Evolutionary conservation across 92 coral and sea anemone genomes (phyloP), one percentile per base, ranked within the genome.

Genomic region (Desmophyllum pertusum): DNA sequence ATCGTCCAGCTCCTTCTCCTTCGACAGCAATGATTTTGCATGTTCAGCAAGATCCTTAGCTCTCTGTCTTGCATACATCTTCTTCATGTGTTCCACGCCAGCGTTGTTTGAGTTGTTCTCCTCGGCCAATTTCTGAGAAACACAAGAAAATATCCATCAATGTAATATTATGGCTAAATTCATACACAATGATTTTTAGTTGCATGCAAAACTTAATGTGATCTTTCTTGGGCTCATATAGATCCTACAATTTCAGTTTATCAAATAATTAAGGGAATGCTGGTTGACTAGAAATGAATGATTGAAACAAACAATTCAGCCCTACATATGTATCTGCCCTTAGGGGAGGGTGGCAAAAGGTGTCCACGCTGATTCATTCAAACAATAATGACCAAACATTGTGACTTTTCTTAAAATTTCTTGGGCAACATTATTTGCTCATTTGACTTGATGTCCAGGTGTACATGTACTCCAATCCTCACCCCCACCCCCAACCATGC

Each of bases 41-140:
- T 95, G 98, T 51, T 97, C 99, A 18, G 99, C 99, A 18, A 97
- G 91, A 79, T 97, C 99, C 71, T 93, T 94, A 27, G 99, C 99
- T 77, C 99, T 88, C 78, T 97, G 98, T 37, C 93, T 84, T 51
- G 95, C 99, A 91, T 94, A 94, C 88, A 95, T 81, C 53, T 86
- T 94, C 90, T 94, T 97, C 57, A 94, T 84, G 80, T 97, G 95
- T 45, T 95, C 98, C n/a, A 92, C 94, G 5, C 92, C 96, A 72
- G 92, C 89, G 46, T 75, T 90, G 57, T 86, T 88, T 38, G 93
- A 90, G 35, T 69, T 90, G 65, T 77, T 85, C n/a, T 83, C 89
- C 35, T 85, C 90, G 36, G 85, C 93, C 68, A 89, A 89, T 90
- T 94, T 94, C 98, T 96, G 69, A 27, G 75, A 82, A 53, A 71